A percentile compares a stretch with the other conserved stretches of the same genome.
These are phyloP conservation scores for Dryococelus australis DNA, from an alignment of 2,888 invertebrate genomes.

Conservation along the genomic window DNA sequence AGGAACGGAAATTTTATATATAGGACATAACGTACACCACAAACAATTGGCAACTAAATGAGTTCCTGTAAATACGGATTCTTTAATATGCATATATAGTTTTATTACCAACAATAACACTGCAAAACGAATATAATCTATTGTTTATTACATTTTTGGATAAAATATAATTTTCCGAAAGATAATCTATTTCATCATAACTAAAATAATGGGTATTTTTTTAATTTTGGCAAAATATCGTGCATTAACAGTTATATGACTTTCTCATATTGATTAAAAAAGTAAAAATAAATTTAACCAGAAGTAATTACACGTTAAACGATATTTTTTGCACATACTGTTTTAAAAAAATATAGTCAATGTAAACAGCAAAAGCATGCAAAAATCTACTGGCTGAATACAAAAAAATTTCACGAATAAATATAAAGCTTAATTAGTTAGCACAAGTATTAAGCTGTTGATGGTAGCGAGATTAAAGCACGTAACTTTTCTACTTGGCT, in stretches of 20 bases:
- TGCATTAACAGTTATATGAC: not conserved
- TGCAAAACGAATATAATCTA: too few species aligned
- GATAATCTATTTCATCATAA: too few species aligned
- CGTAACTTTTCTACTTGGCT: not conserved
- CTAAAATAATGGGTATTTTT: too few species aligned
- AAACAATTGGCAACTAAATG: too few species aligned
- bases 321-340: not conserved
- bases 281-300: not conserved
- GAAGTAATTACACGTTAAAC: not conserved
- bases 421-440: not conserved
- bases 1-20: too few species aligned
- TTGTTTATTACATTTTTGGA: too few species aligned
- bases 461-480: not conserved
- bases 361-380: not conserved
- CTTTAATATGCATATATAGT: too few species aligned
- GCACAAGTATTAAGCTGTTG: constrained; percentile 8
- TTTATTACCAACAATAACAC: too few species aligned
- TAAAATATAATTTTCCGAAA: too few species aligned
- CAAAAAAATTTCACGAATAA: not conserved
- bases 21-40: too few species aligned
- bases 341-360: not conserved
- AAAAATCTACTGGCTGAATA: constrained; percentile 9
- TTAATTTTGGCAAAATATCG: not conserved
- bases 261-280: not conserved
- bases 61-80: too few species aligned